phyloP scores from a whole-genome alignment of 2,113 vertebrate genomes.

The Syngnathoides biaculeatus region DNA sequence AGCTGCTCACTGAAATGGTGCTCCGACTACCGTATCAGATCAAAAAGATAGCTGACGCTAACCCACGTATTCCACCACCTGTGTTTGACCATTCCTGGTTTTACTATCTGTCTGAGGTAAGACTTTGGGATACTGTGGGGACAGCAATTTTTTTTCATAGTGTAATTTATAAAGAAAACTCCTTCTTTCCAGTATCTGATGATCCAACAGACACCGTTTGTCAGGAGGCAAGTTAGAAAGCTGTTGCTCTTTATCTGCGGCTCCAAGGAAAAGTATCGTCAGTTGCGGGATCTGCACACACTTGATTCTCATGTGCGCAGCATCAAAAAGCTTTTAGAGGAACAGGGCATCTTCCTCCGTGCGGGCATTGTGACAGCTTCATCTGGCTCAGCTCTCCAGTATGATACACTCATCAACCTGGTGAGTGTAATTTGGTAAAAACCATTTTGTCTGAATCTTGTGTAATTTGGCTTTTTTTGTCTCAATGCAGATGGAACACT shows the following conservation, averaged over 20 bases:
- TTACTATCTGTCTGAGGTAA: slow-evolving; percentile 94
- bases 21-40: slow-evolving; percentile 96
- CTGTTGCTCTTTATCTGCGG: slow-evolving; percentile 97
- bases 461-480: neutral
- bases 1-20: slow-evolving; percentile 97
- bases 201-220: slow-evolving; percentile 98
- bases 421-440: slow-evolving; percentile 66
- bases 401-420: slow-evolving; percentile 93
- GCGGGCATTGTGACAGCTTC: slow-evolving; percentile 91
- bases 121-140: neutral
- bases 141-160: neutral
- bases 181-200: slow-evolving; percentile 84
- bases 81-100: slow-evolving; percentile 99
- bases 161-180: neutral
- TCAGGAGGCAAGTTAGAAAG: slow-evolving; percentile 94
- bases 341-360: slow-evolving; percentile 93
- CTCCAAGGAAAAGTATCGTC: slow-evolving; percentile 97
- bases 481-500: slow-evolving; percentile 88
- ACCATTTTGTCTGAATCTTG: neutral
- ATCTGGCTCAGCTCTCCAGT: slow-evolving; percentile 93
- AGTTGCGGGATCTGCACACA: slow-evolving; percentile 93
- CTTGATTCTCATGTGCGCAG: slow-evolving; percentile 91
- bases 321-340: slow-evolving; percentile 94
- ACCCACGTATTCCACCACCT: slow-evolving; percentile 90
- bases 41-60: slow-evolving; percentile 96